phyloP scores from a whole-genome alignment of 2,113 vertebrate genomes.

The Climacteris rufus region DNA sequence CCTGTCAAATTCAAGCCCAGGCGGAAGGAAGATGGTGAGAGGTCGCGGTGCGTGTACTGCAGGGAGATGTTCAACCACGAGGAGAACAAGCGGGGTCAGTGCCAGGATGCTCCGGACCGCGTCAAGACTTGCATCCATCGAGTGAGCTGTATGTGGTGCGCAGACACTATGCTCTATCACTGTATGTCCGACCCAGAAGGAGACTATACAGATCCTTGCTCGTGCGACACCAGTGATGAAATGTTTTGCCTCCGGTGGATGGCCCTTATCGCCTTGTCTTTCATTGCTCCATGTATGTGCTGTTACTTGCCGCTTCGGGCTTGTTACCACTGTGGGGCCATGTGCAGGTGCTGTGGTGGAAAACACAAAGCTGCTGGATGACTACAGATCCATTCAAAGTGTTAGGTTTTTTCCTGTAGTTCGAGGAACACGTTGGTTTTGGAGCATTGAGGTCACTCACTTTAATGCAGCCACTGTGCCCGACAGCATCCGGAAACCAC shows the following conservation, averaged over 20 bases:
- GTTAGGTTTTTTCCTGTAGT: conserved; percentile 41
- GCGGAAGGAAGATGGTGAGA: conserved; percentile 83
- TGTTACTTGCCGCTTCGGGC: conserved; percentile 94
- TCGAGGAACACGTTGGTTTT: conserved; percentile 53
- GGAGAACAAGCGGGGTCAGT: conserved; percentile 88
- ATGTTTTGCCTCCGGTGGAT: conserved; percentile 95
- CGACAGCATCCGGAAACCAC: conserved; percentile 31
- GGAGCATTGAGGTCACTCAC: conserved; percentile 42
- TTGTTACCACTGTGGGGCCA: conserved; percentile 90
- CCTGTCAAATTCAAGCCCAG: conserved; percentile 82
- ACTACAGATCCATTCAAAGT: conserved; percentile 44
- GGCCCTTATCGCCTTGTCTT: conserved; percentile 90
- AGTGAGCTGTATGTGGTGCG: conserved; percentile 97
- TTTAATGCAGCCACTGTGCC: conserved; percentile 58
- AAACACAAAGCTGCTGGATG: conserved; percentile 93
- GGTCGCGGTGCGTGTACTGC: conserved; percentile 90
- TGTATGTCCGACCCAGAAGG: conserved; percentile 99
- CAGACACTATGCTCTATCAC: conserved; percentile 98
- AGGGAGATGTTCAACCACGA: conserved; percentile 90
- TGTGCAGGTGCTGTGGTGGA: conserved; percentile 94
- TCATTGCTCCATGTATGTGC: conserved; percentile 97
- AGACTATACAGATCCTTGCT: conserved; percentile 97
- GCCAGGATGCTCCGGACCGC: conserved; percentile 93
- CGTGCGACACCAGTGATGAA: conserved; percentile 92
- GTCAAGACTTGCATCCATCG: conserved; percentile 87